Percentiles rank a stretch among this genome's conserved stretches.
Evolutionary conservation across 1,140 invertebrate genomes (phyloP).

Genomic region (Lucilia sericata): DNA sequence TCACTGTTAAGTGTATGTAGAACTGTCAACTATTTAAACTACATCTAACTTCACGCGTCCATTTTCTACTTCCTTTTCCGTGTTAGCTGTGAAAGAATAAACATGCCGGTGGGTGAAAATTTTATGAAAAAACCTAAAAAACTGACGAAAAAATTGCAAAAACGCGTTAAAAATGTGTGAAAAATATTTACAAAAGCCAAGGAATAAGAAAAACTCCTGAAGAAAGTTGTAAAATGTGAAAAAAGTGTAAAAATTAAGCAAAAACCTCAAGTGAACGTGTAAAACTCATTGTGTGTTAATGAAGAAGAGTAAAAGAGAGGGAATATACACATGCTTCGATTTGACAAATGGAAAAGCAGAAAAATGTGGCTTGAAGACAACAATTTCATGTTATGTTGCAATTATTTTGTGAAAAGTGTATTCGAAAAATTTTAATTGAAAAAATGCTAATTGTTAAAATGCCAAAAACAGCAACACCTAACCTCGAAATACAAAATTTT

Average conservation of each 20-base stretch:
- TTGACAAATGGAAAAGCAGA: neutral
- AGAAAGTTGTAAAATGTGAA: neutral
- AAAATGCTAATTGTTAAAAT: neutral
- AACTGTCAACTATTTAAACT: slow-evolving; percentile 34
- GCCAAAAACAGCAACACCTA: neutral
- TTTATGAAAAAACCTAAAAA: slow-evolving; percentile 56
- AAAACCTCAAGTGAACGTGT: neutral
- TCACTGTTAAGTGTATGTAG: neutral
- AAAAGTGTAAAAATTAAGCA: neutral
- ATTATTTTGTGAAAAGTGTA: neutral
- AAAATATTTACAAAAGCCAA: neutral
- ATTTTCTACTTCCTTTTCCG: slow-evolving; percentile 66
- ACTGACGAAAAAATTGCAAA: slow-evolving; percentile 51
- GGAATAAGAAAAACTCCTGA: neutral
- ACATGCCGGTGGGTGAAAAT: slow-evolving; percentile 68
- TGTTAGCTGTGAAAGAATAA: slow-evolving; percentile 68
- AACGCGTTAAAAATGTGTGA: slow-evolving; percentile 16
- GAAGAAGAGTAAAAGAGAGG: slow-evolving; percentile 34
- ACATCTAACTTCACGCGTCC: slow-evolving; percentile 46
- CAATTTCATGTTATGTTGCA: neutral
- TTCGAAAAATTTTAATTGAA: neutral
- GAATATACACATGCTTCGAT: slow-evolving; percentile 36
- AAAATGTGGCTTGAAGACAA: neutral
- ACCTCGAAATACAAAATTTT: neutral
- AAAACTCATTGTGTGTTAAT: neutral